phyloP scores from a whole-genome alignment of 2,113 vertebrate genomes.

The Paedocypris sp. region DNA sequence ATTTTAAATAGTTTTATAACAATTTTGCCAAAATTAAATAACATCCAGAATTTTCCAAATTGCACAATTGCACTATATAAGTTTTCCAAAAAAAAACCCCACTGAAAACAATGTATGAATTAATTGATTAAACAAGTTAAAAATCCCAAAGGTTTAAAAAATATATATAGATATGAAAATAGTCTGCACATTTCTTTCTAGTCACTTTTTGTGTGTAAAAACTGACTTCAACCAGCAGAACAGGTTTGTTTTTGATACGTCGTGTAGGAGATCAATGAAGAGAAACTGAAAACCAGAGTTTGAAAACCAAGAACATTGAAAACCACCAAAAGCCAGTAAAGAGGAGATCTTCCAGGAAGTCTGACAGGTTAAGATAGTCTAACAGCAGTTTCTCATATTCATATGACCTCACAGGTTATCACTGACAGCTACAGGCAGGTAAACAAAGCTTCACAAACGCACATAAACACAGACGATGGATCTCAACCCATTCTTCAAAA shows the following conservation, averaged over 20 bases:
- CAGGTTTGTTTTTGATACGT: background rate
- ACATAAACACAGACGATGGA: background rate
- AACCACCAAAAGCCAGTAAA: background rate
- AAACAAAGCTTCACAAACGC: slow-evolving; percentile 1
- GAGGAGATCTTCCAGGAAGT: background rate
- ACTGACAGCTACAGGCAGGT: background rate
- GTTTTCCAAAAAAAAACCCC: too few species aligned
- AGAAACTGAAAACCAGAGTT: background rate
- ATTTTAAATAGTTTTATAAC: too few species aligned
- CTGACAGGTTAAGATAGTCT: slow-evolving; percentile 17
- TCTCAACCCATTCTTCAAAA: background rate
- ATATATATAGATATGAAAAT: too few species aligned
- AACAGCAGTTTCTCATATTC: background rate
- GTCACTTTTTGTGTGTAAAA: too few species aligned
- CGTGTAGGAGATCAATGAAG: background rate
- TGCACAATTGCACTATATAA: too few species aligned
- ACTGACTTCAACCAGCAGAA: too few species aligned
- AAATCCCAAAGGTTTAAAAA: too few species aligned
- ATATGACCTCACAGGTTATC: slow-evolving; percentile 23
- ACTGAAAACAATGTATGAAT: too few species aligned
- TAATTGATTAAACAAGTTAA: too few species aligned
- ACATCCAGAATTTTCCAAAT: too few species aligned
- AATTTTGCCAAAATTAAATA: too few species aligned
- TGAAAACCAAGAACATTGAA: background rate
- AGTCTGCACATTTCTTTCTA: too few species aligned